Conservation (phyloP, 2,113 vertebrate species). For the Gobio gobio region DNA sequence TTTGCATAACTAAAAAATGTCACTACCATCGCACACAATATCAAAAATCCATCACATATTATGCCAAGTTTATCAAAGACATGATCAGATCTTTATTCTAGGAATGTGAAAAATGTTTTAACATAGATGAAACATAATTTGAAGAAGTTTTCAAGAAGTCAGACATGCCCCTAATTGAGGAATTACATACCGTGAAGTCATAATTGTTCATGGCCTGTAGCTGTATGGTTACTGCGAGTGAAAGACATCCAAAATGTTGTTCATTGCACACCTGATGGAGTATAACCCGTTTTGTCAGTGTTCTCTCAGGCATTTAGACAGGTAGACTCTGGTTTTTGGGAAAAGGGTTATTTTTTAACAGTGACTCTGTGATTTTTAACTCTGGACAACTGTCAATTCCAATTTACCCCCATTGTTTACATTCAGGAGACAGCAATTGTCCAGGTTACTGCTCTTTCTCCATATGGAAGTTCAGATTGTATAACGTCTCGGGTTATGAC, state of each 20-base stretch:
- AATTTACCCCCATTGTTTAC: constrained; percentile 7
- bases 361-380: too few species aligned
- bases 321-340: constrained; percentile 56
- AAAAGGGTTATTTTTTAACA: constrained; percentile 65
- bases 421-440: constrained; percentile 2
- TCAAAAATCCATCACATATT: neutral
- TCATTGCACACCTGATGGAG: constrained; percentile 53
- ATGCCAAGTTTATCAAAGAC: neutral
- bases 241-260: neutral
- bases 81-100: neutral
- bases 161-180: neutral
- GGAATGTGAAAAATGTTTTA: neutral
- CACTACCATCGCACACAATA: too few species aligned
- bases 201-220: neutral
- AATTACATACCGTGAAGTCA: neutral
- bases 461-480: neutral
- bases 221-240: neutral
- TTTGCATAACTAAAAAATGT: too few species aligned
- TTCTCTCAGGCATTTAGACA: constrained; percentile 59
- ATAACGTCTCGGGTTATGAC: too few species aligned
- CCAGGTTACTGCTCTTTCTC: neutral
- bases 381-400: constrained; percentile 3
- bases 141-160: constrained; percentile 1
- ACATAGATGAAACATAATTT: neutral
- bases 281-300: constrained; percentile 54